phyloP scores from a whole-genome alignment of 2,797 vertebrate species.

The Hippocampus kuda region DNA sequence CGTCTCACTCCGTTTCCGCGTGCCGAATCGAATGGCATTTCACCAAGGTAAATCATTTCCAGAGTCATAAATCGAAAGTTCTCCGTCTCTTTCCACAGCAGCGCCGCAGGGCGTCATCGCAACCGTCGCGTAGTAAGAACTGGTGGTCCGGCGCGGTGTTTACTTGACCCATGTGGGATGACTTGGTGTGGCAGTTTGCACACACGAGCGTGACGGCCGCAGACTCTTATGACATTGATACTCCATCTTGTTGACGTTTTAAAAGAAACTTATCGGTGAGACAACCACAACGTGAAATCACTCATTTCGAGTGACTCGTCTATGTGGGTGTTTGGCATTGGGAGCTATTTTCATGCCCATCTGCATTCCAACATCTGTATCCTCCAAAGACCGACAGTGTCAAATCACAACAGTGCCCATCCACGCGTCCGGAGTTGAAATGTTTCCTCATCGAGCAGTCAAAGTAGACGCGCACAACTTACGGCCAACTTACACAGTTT shows the following conservation, averaged over 20 bases:
- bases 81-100: slow-evolving; percentile 3
- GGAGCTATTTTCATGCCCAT: background rate
- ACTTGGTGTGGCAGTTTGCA: slow-evolving; percentile 35
- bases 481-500: slow-evolving; percentile 21
- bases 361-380: background rate
- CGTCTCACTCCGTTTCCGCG: background rate
- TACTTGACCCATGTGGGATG: slow-evolving; percentile 41
- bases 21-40: background rate
- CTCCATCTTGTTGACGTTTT: slow-evolving; percentile 44
- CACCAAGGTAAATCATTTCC: background rate
- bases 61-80: slow-evolving; percentile 1
- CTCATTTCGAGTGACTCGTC: background rate
- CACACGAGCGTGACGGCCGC: slow-evolving; percentile 36
- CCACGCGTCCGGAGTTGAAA: slow-evolving; percentile 48
- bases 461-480: slow-evolving; percentile 32
- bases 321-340: background rate
- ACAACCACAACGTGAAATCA: background rate
- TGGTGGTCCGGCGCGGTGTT: slow-evolving; percentile 45
- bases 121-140: slow-evolving; percentile 27
- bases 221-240: slow-evolving; percentile 47
- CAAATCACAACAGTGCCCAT: slow-evolving; percentile 4
- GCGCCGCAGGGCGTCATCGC: slow-evolving; percentile 30
- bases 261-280: background rate
- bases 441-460: slow-evolving; percentile 43
- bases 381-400: too few species aligned